Evolutionary conservation across 37 sponge, comb jelly and placozoan species (phyloP), one percentile per base, ranked within the genome.

Genomic region (Oopsacas minuta): DNA sequence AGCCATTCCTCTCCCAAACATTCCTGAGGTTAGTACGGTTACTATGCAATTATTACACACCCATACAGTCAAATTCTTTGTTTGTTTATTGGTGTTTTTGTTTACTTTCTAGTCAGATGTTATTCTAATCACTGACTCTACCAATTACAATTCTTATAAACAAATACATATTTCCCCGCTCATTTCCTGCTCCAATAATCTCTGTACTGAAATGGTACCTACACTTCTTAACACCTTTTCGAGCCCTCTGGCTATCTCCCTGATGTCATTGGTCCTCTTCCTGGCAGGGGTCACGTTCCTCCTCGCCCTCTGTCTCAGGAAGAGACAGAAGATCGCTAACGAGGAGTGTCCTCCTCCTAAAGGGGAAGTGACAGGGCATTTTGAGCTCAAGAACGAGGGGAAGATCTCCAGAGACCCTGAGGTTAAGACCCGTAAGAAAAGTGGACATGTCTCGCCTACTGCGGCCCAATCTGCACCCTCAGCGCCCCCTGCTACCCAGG

Each of bases 251-350:
- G 75, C 75, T 10, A 34, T n/a, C 75, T 10, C 75, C 22, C 75
- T 61, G 17, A 25, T 61, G 32, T 61, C 75, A 3, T 5, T 10
- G 17, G 32, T 61, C 3, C 7, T 61, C 28, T 34, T 61, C 5
- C 22, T 61, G 22, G 75, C 75, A 5, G 75, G 28, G 32, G 17
- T 61, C 3, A 32, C 75, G 28, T 25, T 61, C 75, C 75, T 61
- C 32, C 75, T 61, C 32, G 75, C 75, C 28, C 75, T 61, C 75
- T 61, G 75, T 61, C 75, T 61, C 75, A 25, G 75, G 17, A 61
- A 61, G 30, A n/a, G 22, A 12, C 20, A 61, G 75, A 3, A 5
- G 17, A 61, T 61, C 75, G 5, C 28, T 34, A 5, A 10, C 17
- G 75, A 61, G 22, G 75, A 61, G 17, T 12, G 17, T 34, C 17